Evolutionary conservation across 2,888 invertebrate species (phyloP), one percentile per base, ranked within the genome.

Genomic region (Pristionchus exspectatus): DNA sequence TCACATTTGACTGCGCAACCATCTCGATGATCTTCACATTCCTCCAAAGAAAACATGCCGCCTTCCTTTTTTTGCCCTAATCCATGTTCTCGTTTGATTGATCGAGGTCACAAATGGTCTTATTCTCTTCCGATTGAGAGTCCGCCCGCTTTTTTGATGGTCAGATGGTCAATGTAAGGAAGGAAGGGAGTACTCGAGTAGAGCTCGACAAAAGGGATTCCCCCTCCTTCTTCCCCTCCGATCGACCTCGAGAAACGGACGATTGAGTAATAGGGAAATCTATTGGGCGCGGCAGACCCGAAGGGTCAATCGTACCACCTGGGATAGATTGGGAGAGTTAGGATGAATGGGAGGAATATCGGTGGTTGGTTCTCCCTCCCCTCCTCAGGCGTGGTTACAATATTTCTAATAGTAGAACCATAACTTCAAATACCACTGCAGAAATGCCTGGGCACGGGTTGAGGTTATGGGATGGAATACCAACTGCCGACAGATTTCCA

Each of bases 51-150:
- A 33, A 63, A 72, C 30, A 72, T 33, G 30, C 33, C 72, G 30
- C 33, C 33, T 30, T 30, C 69, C 16, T 12, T 14, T 81, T 81
- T 81, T 81, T 81, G 81, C 50, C 81, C 63, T 21, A 44, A 77
- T 18, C 77, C 81, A n/a, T 81, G 81, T 81, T 81, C 81, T 2
- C 44, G 66, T 56, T 81, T 72, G 81, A 74, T 83, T 69, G 63
- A 44, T 72, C 69, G 84, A 74, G 90, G 59, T 90, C 83, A 54
- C 24, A 27, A 66, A 12, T 24, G 63, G 54, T 24, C 24, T 24
- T 38, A 38, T 38, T 38, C 38, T 38, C 59, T 44, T 87, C n/a
- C 54, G 33, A 88, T 63, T 56, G 88, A 59, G 84, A 66, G 69
- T 21, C 38, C 21, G 44, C 3, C 74, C 27, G 33, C 16, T 16